These are phyloP conservation scores for Vespertilio murinus DNA, from an alignment of 2,797 vertebrate species.

Conservation along the genomic window DNA sequence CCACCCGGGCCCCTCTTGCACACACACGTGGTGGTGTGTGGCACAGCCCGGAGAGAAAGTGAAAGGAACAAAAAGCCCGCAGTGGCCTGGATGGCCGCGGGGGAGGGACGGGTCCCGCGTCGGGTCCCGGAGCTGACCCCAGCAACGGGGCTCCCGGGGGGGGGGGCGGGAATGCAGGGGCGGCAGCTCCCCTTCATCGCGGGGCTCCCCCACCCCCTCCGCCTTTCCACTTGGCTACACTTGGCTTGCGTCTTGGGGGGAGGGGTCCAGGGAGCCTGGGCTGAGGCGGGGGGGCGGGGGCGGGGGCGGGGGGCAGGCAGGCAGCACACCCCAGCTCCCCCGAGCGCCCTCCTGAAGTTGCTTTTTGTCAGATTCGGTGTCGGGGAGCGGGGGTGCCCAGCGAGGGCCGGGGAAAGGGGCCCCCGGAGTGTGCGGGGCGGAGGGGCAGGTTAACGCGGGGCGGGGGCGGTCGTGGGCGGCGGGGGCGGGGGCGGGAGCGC, in stretches of 20 bases:
- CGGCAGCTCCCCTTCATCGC: neutral
- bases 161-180: too few species aligned
- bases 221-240: neutral
- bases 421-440: slow-evolving; percentile 40
- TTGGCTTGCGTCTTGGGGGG: neutral
- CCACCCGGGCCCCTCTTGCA: neutral
- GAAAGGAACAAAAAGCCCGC: slow-evolving; percentile 30
- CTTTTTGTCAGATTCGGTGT: slow-evolving; percentile 32
- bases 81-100: neutral
- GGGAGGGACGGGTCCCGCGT: neutral
- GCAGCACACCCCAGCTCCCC: neutral
- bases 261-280: slow-evolving; percentile 18
- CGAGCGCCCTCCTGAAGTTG: slow-evolving; percentile 62
- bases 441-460: slow-evolving; percentile 57
- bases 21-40: neutral
- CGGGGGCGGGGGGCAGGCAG: rapidly evolving
- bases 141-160: rapidly evolving
- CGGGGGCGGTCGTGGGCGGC: slow-evolving; percentile 51
- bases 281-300: neutral
- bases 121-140: neutral
- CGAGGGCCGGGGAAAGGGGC: neutral
- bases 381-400: neutral
- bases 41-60: slow-evolving; percentile 1
- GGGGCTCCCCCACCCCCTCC: neutral
- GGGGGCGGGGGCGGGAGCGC: neutral